Evolutionary conservation across 2,797 vertebrate genomes (phyloP).

Genomic region (Tympanoctomys barrerae): DNA sequence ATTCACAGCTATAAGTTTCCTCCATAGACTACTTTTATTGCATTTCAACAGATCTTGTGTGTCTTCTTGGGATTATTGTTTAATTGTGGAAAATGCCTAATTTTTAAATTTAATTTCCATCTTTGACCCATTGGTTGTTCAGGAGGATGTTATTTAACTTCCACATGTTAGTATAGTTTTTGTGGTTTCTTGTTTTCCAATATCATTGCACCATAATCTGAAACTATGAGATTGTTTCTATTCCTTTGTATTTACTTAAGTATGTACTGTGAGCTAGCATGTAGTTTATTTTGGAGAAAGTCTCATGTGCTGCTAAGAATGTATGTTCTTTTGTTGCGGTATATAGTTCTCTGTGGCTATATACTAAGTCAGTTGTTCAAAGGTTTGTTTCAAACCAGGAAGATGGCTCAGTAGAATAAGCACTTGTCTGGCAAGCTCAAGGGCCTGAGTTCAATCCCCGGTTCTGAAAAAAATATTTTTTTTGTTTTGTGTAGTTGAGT

Average conservation of each 20-base stretch:
- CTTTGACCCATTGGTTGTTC: background rate
- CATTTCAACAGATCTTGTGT: background rate
- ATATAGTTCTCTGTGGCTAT: background rate
- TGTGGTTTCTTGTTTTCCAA: background rate
- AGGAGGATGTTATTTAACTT: background rate
- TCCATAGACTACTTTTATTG: background rate
- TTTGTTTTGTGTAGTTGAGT: too few species aligned
- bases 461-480: too few species aligned
- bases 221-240: background rate
- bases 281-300: background rate
- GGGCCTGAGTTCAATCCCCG: too few species aligned
- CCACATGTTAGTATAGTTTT: background rate
- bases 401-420: too few species aligned
- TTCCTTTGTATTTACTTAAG: background rate
- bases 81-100: background rate
- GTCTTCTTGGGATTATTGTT: background rate
- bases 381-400: background rate
- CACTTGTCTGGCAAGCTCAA: too few species aligned
- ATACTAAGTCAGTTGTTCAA: background rate
- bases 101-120: background rate
- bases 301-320: background rate
- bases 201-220: background rate
- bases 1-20: background rate
- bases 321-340: background rate
- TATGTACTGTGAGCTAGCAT: background rate